phyloP scores from a whole-genome alignment of 2,113 vertebrate species.

The Hippocampus mohnikei region DNA sequence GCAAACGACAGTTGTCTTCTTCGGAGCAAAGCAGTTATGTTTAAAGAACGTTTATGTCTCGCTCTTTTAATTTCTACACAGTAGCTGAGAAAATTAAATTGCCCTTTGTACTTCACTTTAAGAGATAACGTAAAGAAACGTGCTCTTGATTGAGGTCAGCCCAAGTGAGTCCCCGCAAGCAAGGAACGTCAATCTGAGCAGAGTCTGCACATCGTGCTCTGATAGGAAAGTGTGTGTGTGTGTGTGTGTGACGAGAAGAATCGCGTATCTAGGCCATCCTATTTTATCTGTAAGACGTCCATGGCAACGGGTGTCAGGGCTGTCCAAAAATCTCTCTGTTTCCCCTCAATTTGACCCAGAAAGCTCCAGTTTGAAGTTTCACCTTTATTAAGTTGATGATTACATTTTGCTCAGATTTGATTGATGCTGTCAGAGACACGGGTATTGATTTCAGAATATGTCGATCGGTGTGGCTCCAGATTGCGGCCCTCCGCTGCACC shows the following conservation, averaged over 20 bases:
- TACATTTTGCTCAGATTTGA: background rate
- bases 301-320: constrained; percentile 22
- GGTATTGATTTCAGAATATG: background rate
- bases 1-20: background rate
- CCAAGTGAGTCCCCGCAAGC: background rate
- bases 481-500: background rate
- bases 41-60: background rate
- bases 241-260: background rate
- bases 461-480: background rate
- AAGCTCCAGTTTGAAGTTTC: background rate
- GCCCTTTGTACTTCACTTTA: too few species aligned
- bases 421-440: background rate
- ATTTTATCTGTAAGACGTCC: constrained; percentile 40
- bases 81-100: background rate
- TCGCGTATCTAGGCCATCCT: constrained; percentile 49
- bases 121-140: background rate
- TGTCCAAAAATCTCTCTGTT: background rate
- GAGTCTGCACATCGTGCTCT: background rate
- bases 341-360: background rate
- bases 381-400: background rate
- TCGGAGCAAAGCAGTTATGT: background rate
- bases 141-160: background rate
- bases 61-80: background rate
- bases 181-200: constrained; percentile 6
- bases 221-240: constrained; percentile 1